Base-by-base conservation (phyloP, 1,140 invertebrate species). In the Scaptomyza montana region DNA sequence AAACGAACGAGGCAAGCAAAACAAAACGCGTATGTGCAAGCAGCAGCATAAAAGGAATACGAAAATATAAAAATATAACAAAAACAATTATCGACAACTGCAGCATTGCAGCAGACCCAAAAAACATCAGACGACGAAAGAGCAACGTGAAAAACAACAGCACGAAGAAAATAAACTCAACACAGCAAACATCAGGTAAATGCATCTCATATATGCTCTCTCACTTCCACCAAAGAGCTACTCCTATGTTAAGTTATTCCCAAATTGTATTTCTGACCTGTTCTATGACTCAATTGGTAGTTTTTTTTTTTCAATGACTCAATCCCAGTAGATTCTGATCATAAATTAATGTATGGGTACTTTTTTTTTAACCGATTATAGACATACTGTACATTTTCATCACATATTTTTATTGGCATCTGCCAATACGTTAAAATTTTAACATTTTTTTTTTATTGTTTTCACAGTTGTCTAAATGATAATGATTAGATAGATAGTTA, bases 1-100 rank as follows among this genome's bases (percentile, higher is more conserved):
- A 71, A 66, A 74, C 78, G 82, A 89, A 87, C 68, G 80, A 89
- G 77, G 63, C 69, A 87, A 87, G 84, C 84, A 87, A 87, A 87
- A 87, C 84, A 87, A 84, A 87, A 74, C 74, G 61, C 61, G 65
- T 74, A 70, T 84, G 84, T 82, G 79, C 76, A 71, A 75, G 33
- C 47, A 70, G 71, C 59, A 70, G 30, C 33, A 45, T 9, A 39
- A 66, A 30, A 21, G 16, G 41, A 74, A 21, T 13, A 9, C 10
- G 51, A 68, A 68, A 49, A 70, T 64, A 62, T 60, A 62, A 53
- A 28, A 16, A 16, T 16, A 16, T 16, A 69, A 69, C 65, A 57
- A 68, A 74, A 62, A 69, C 49, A 74, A 64, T 71, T 49, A 70
- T 60, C 60, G 67, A 71, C 55, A 74, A 74, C 65, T 74, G 71